Percentiles rank a stretch among this genome's conserved stretches.
phyloP scores from a whole-genome alignment of 2,888 invertebrate species.

The Bunonema sp. region DNA sequence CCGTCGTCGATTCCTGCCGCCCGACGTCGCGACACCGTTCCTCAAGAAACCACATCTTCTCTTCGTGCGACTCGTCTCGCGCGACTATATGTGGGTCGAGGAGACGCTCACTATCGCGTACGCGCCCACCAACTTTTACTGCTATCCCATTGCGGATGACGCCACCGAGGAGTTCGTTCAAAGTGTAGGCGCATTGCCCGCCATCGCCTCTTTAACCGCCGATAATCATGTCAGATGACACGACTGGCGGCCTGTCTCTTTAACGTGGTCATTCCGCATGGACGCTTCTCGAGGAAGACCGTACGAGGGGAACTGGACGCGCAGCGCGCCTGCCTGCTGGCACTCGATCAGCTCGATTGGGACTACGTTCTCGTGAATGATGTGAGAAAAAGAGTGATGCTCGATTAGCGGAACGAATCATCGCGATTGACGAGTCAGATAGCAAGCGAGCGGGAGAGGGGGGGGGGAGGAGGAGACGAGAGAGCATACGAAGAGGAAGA shows the following conservation, averaged over 20 bases:
- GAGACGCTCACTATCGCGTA: constrained; percentile 15
- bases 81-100: constrained; percentile 16
- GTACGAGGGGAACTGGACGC: constrained; percentile 10
- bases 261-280: constrained; percentile 11
- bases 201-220: background rate
- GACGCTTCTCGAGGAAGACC: constrained; percentile 10
- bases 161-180: constrained; percentile 9
- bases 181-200: constrained; percentile 5
- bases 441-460: no score
- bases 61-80: no score
- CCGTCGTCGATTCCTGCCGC: no score
- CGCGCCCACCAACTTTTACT: constrained; percentile 16
- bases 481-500: no score
- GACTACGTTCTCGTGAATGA: constrained; percentile 11
- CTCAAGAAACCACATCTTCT: no score
- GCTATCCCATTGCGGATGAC: constrained; percentile 8
- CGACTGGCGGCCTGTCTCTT: constrained; percentile 12
- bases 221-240: constrained; percentile 9
- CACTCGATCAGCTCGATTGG: constrained; percentile 14
- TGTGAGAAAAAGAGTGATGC: constrained; percentile 2
- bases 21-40: no score
- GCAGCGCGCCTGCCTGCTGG: constrained; percentile 9
- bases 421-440: no score
- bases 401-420: background rate
- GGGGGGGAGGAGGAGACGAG: no score